A percentile compares a stretch with the other conserved stretches of the same genome.
phyloP scores from a whole-genome alignment of 2,113 vertebrate genomes.

The Odobenus rosmarus region DNA sequence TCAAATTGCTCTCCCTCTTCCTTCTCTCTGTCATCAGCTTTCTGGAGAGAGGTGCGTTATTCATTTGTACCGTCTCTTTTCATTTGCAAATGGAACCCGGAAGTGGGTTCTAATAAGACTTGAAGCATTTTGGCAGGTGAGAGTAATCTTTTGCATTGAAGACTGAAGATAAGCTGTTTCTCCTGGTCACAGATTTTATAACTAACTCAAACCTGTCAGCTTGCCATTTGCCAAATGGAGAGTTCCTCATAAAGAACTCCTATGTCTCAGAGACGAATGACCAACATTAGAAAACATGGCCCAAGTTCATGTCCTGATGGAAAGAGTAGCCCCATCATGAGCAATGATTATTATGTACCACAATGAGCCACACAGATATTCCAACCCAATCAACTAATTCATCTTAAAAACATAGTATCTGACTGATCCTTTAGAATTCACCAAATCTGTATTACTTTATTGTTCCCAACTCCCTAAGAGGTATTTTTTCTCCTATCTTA shows the following conservation, averaged over 20 bases:
- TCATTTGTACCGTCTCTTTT: neutral
- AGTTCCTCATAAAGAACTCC: neutral
- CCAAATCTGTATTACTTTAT: neutral
- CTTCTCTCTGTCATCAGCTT: neutral
- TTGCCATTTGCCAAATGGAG: neutral
- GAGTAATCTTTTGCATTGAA: slow-evolving; percentile 14
- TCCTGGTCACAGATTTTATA: neutral
- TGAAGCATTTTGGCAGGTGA: slow-evolving; percentile 35
- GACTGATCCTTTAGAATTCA: neutral
- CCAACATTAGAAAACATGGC: neutral
- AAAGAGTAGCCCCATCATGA: neutral
- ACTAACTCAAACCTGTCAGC: neutral
- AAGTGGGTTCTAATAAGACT: neutral
- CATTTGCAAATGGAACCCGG: neutral
- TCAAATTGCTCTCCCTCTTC: neutral
- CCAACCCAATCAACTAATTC: neutral
- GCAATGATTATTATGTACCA: neutral
- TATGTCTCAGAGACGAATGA: neutral
- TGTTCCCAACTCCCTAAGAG: neutral
- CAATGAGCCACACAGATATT: neutral
- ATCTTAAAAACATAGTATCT: slow-evolving; percentile 5
- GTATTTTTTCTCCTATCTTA: neutral
- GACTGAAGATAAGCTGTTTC: neutral
- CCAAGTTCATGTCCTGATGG: neutral
- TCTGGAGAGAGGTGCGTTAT: neutral